A percentile compares a stretch with the other conserved stretches of the same genome.
phyloP scores from a whole-genome alignment of 2,888 invertebrate species.

The Athrips mouffetella region DNA sequence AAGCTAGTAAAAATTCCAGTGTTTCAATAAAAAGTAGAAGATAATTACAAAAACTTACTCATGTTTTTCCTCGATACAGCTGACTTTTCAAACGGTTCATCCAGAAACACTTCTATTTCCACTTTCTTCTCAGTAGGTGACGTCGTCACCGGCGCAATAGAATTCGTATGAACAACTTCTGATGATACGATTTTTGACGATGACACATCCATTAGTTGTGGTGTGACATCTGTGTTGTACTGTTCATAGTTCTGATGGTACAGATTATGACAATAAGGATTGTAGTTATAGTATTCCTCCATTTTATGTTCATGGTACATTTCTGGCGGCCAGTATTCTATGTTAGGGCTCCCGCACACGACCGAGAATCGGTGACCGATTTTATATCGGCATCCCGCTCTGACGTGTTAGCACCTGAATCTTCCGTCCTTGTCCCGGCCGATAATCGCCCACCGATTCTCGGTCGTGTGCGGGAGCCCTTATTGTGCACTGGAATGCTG shows the following conservation, averaged over 20 bases:
- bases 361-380: too few relatives aligned
- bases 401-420: too few relatives aligned
- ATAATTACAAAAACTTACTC: constrained; percentile 45
- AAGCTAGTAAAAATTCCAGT: too few relatives aligned
- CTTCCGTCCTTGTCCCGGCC: too few relatives aligned
- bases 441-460: too few relatives aligned
- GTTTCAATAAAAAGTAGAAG: too few relatives aligned
- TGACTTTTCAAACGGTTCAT: constrained; percentile 35
- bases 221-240: constrained; percentile 7
- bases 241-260: constrained; percentile 58
- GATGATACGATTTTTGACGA: neutral
- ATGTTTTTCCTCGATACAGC: constrained; percentile 44
- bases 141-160: neutral
- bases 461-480: too few relatives aligned
- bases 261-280: constrained; percentile 57
- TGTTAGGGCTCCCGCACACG: too few relatives aligned
- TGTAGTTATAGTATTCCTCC: constrained; percentile 63
- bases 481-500: constrained; percentile 50
- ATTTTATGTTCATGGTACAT: constrained; percentile 55
- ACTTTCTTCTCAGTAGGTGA: neutral
- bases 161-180: neutral
- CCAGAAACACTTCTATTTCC: neutral
- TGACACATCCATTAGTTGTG: neutral
- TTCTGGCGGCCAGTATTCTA: constrained; percentile 63
- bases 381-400: too few relatives aligned